These are phyloP conservation scores for Champsocephalus gunnari DNA, from an alignment of 2,797 vertebrate species.

Conservation along the genomic window DNA sequence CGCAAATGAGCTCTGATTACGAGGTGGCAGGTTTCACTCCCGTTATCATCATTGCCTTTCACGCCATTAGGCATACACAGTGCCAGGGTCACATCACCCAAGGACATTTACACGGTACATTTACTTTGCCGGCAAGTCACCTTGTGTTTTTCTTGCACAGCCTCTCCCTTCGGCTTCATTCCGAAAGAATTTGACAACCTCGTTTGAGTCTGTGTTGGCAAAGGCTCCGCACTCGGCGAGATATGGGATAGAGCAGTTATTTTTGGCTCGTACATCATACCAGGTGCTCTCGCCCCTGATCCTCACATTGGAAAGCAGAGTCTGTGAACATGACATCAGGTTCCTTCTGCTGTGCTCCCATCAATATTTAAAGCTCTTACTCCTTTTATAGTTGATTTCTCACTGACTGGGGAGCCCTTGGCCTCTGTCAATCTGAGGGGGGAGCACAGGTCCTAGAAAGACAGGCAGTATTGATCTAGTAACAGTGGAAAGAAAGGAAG, in stretches of 20 bases:
- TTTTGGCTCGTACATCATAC: constrained; percentile 69
- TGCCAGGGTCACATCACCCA: constrained; percentile 63
- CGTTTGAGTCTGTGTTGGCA: constrained; percentile 59
- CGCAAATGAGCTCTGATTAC: constrained; percentile 81
- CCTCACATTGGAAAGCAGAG: constrained; percentile 62
- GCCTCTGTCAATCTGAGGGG: constrained; percentile 49
- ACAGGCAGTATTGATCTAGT: constrained; percentile 70
- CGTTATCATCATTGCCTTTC: constrained; percentile 61
- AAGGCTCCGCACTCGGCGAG: constrained; percentile 46
- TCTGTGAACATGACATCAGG: constrained; percentile 72
- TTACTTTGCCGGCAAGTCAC: constrained; percentile 56
- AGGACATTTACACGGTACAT: constrained; percentile 74
- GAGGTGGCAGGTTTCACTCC: constrained; percentile 79
- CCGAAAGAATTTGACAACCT: constrained; percentile 62
- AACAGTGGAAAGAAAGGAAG: constrained; percentile 61
- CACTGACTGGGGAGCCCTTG: constrained; percentile 59
- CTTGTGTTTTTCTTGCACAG: constrained; percentile 58
- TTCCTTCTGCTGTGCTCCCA: constrained; percentile 55
- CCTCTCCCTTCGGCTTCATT: constrained; percentile 44
- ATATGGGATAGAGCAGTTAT: constrained; percentile 57
- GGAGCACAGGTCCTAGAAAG: constrained; percentile 48
- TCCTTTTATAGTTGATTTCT: constrained; percentile 72
- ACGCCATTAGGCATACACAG: constrained; percentile 72
- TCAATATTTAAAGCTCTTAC: constrained; percentile 76
- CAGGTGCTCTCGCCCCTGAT: constrained; percentile 69